Evolutionary conservation across 2,888 invertebrate genomes (phyloP), one percentile per base, ranked within the genome.

Genomic region (Emmelina monodactyla): DNA sequence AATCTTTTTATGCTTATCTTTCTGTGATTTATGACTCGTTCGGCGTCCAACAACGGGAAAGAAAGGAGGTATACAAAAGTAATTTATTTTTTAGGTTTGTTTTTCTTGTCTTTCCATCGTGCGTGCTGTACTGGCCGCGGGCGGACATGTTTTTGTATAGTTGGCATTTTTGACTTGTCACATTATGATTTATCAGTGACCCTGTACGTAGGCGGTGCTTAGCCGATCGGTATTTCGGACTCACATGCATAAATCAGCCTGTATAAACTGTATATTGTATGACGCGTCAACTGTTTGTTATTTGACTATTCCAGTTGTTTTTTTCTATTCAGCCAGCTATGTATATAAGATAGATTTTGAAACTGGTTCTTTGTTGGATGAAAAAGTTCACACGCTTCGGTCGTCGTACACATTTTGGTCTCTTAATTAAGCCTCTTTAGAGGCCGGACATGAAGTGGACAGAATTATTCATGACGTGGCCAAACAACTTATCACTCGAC

Each of bases 1-100:
- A 75, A 75, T 75, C 76, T 76, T 73, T 76, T 75, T 78, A 78
- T 78, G 79, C 78, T 79, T 79, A 79, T 79, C 79, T 79, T 71
- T 73, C 62, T 70, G 72, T 78, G 78, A 79, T 79, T 79, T 79
- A 79, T 71, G 70, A 62, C 58, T 67, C 63, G 70, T 75, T 75
- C 78, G 71, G 71, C 68, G 72, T 71, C 72, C 76, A 70, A 67
- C 75, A 71, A 75, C 76, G 75, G 73, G 66, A 69, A 75, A 75
- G 78, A 73, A 73, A 73, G 73, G 66, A 76, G 72, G 72, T 68
- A 75, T 71, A 79, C 79, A 75, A 79, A 78, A 73, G 78, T 78
- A 70, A 78, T 79, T 76, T 76, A 75, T 78, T 76, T 76, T 78
- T 76, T 75, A 60, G 63, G 68, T 76, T 76, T 78, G 72, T 78